Percentiles rank a stretch among this genome's conserved stretches.
Evolutionary conservation across 2,888 invertebrate genomes (phyloP).

Genomic region (Lysandra bellargus): DNA sequence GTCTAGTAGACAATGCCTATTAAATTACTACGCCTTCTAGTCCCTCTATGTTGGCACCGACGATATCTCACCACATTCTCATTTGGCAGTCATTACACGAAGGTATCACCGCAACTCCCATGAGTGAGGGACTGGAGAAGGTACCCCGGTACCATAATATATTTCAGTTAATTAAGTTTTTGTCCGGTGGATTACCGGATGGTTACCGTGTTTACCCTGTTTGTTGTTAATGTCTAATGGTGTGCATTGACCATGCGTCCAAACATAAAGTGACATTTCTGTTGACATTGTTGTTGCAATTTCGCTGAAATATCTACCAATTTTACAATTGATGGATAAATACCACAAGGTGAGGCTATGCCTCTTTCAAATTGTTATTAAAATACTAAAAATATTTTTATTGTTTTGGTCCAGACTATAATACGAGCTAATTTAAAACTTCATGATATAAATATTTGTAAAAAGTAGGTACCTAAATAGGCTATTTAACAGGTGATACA

Average conservation of each 20-base stretch:
- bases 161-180: constrained; percentile 80
- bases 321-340: no score
- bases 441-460: no score
- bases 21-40: background rate
- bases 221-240: constrained; percentile 31
- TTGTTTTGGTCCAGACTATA: no score
- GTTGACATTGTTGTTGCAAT: no score
- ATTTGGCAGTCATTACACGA: constrained; percentile 50
- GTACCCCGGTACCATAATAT: constrained; percentile 45
- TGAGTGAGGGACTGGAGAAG: constrained; percentile 55
- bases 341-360: no score
- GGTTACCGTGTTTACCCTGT: constrained; percentile 36
- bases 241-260: background rate
- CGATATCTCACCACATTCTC: constrained; percentile 34
- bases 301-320: no score
- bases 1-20: no score
- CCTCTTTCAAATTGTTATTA: no score
- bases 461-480: no score
- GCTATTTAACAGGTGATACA: no score
- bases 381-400: no score
- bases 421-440: no score
- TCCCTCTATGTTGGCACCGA: background rate
- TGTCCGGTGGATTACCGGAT: constrained; percentile 67
- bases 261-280: background rate
- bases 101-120: constrained; percentile 77